Conservation (phyloP, 64 coral and sea anemone genomes). For the Catalaphyllia jardinei region DNA sequence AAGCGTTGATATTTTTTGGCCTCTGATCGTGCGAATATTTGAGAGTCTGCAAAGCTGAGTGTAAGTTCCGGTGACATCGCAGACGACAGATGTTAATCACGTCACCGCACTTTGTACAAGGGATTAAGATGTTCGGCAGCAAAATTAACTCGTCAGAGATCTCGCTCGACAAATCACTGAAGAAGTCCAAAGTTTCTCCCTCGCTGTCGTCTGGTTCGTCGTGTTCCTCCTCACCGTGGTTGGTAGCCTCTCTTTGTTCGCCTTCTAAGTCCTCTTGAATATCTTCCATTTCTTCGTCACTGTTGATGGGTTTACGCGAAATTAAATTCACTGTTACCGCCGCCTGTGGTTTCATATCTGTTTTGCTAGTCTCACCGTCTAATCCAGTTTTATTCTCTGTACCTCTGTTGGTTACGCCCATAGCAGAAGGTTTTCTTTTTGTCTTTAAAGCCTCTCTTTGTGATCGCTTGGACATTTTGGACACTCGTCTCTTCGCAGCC, state of each 20-base stretch:
- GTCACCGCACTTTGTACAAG: slow-evolving; percentile 46
- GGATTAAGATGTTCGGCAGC: slow-evolving; percentile 60
- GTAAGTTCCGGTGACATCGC: slow-evolving; percentile 53
- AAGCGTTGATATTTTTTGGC: slow-evolving; percentile 28
- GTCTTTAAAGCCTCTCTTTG: slow-evolving; percentile 41
- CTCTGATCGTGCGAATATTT: slow-evolving; percentile 52
- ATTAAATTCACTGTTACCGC: slow-evolving; percentile 63
- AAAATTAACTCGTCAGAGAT: slow-evolving; percentile 31
- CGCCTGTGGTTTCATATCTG: slow-evolving; percentile 28
- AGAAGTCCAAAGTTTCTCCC: slow-evolving; percentile 17
- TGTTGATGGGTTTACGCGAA: slow-evolving; percentile 25
- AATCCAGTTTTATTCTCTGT: slow-evolving; percentile 29
- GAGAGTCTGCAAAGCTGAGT: slow-evolving; percentile 49
- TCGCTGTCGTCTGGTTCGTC: neutral
- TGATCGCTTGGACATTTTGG: slow-evolving; percentile 16
- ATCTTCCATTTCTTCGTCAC: slow-evolving; percentile 26
- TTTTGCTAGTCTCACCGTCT: neutral
- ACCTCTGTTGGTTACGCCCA: slow-evolving; percentile 17
- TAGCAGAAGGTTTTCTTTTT: slow-evolving; percentile 19
- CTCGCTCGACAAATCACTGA: slow-evolving; percentile 30
- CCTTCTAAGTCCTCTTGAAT: slow-evolving; percentile 12
- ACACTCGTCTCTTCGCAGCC: neutral
- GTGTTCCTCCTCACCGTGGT: neutral
- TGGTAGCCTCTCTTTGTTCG: neutral
- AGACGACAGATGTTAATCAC: slow-evolving; percentile 63